phyloP scores from a whole-genome alignment of 1,140 invertebrate genomes.

The Scaptomyza graminum region DNA sequence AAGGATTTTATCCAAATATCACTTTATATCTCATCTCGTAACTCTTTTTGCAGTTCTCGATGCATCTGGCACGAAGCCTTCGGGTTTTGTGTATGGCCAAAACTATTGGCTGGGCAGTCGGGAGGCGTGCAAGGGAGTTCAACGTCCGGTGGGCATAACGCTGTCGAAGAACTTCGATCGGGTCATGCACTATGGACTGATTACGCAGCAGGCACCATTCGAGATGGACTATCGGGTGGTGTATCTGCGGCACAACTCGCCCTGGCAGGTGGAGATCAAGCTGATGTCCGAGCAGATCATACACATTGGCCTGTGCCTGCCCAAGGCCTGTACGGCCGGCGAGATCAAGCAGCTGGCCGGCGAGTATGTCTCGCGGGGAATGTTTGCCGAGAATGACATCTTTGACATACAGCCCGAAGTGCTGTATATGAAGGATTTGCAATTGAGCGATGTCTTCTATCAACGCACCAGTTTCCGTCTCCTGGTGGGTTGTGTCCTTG shows the following conservation, averaged over 20 bases:
- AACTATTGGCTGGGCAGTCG: constrained; percentile 83
- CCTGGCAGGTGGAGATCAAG: constrained; percentile 83
- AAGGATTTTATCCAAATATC: no score
- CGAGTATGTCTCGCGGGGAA: constrained; percentile 57
- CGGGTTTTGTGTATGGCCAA: constrained; percentile 81
- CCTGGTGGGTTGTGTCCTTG: constrained; percentile 56
- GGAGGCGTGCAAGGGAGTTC: constrained; percentile 73
- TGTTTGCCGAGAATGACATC: constrained; percentile 74
- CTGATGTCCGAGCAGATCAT: constrained; percentile 82
- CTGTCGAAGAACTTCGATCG: constrained; percentile 79
- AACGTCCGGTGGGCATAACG: constrained; percentile 72
- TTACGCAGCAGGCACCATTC: constrained; percentile 76
- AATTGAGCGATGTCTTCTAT: constrained; percentile 68
- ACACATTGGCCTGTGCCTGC: constrained; percentile 79
- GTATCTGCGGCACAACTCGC: constrained; percentile 77
- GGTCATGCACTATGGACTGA: constrained; percentile 77
- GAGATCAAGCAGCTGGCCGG: constrained; percentile 69
- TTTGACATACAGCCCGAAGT: constrained; percentile 76
- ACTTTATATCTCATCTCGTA: background rate
- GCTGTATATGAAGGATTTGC: constrained; percentile 80
- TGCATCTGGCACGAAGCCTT: constrained; percentile 75
- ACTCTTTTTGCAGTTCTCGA: constrained; percentile 65
- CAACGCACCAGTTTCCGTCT: constrained; percentile 68
- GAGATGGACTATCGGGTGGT: constrained; percentile 78
- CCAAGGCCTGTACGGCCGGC: constrained; percentile 59